A percentile compares a stretch with the other conserved stretches of the same genome.
Evolutionary conservation across 2,797 vertebrate genomes (phyloP).

Genomic region (Eulemur coronatus): DNA sequence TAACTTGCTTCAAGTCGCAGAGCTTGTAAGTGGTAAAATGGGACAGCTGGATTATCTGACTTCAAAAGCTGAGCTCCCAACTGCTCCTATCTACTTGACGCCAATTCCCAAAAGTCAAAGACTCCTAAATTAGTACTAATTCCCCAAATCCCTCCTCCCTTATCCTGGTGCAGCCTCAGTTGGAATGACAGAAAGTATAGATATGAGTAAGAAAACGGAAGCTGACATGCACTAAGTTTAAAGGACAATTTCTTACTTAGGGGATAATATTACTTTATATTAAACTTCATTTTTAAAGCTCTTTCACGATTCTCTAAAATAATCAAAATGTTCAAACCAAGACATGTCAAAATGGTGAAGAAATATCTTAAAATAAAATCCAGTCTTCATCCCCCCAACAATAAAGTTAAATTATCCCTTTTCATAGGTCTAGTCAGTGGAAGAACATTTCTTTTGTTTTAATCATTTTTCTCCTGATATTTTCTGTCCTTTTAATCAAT

Average conservation of each 20-base stretch:
- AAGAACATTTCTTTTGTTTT: conserved; percentile 2
- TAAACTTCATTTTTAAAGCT: conserved; percentile 24
- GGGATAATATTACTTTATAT: background rate
- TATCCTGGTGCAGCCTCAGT: background rate
- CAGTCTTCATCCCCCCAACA: background rate
- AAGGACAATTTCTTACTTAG: background rate
- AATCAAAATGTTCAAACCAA: conserved; percentile 6
- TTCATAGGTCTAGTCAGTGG: background rate
- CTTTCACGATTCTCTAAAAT: background rate
- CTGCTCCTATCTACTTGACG: background rate
- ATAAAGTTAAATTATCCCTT: background rate
- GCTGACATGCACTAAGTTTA: background rate
- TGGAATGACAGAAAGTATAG: background rate
- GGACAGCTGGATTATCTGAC: background rate
- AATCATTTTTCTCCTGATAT: background rate
- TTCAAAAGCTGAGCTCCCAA: background rate
- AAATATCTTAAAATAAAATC: conserved; percentile 3
- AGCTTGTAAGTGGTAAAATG: background rate
- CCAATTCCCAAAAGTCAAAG: conserved; percentile 18
- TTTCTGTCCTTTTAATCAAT: background rate
- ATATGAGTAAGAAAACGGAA: background rate
- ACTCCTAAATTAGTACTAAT: background rate
- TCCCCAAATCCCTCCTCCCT: background rate
- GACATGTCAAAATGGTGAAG: background rate
- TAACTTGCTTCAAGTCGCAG: background rate